phyloP scores from a whole-genome alignment of 1,140 invertebrate genomes.

The Leucophenga varia region DNA sequence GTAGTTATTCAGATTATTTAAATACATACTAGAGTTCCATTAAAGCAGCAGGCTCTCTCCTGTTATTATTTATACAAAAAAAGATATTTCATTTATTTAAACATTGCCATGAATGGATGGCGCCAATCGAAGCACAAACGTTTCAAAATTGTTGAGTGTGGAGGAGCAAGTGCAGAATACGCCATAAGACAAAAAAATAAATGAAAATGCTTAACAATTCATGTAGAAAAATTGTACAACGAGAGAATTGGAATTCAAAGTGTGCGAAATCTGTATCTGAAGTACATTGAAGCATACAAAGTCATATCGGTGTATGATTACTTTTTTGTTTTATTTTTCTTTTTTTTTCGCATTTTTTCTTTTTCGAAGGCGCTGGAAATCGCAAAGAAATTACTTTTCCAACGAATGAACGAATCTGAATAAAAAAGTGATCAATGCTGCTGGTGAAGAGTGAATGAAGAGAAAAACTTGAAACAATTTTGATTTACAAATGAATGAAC shows the following conservation, averaged over 20 bases:
- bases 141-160: too few relatives aligned
- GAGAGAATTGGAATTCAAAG: not conserved
- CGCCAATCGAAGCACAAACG: too few relatives aligned
- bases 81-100: too few relatives aligned
- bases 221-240: conserved; percentile 21
- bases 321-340: conserved; percentile 41
- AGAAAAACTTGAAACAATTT: not conserved
- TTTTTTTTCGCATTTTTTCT: not conserved
- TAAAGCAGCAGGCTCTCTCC: too few relatives aligned
- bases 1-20: too few relatives aligned
- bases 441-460: too few relatives aligned
- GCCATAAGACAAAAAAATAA: conserved; percentile 15
- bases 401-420: conserved; percentile 50
- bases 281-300: not conserved
- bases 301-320: conserved; percentile 36
- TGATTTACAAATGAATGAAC: not conserved
- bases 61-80: too few relatives aligned
- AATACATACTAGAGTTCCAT: not conserved
- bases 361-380: conserved; percentile 16
- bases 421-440: conserved; percentile 53
- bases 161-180: conserved; percentile 1
- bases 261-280: conserved; percentile 9
- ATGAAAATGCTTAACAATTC: conserved; percentile 30
- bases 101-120: too few relatives aligned
- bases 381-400: conserved; percentile 52